phyloP scores from a whole-genome alignment of 2,888 invertebrate genomes.

The Oscheius sp. region DNA sequence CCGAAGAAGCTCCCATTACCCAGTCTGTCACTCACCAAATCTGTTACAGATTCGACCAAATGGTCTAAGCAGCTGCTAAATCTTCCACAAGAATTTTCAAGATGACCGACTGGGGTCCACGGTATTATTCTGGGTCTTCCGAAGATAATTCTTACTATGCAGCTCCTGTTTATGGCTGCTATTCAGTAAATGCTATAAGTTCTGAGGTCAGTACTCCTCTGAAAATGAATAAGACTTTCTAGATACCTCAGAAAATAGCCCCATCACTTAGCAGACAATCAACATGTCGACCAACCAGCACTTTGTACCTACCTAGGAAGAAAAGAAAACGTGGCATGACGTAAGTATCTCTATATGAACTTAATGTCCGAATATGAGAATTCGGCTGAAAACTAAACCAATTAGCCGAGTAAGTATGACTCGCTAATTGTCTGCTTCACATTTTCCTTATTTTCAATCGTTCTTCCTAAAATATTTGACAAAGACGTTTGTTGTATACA shows the following conservation, averaged over 20 bases:
- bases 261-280: slow-evolving; percentile 47
- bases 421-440: slow-evolving; percentile 3
- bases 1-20: slow-evolving; percentile 21
- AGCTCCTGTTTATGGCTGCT: slow-evolving; percentile 26
- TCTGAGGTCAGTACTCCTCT: slow-evolving; percentile 4
- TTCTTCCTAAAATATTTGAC: too few species aligned
- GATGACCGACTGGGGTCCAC: slow-evolving; percentile 27
- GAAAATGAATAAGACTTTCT: not conserved
- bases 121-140: slow-evolving; percentile 23
- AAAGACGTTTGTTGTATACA: too few species aligned
- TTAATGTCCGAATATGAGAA: not conserved
- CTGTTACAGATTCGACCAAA: slow-evolving; percentile 9
- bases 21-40: slow-evolving; percentile 2
- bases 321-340: slow-evolving; percentile 31
- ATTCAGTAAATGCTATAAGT: slow-evolving; percentile 7
- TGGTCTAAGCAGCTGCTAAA: slow-evolving; percentile 22
- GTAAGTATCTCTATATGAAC: not conserved
- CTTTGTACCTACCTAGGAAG: slow-evolving; percentile 54
- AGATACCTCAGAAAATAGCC: slow-evolving; percentile 43
- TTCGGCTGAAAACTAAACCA: slow-evolving; percentile 14
- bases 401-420: not conserved
- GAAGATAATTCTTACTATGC: slow-evolving; percentile 23
- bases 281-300: slow-evolving; percentile 54
- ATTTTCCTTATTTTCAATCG: too few species aligned
- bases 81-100: slow-evolving; percentile 15